phyloP scores from a whole-genome alignment of 2,797 vertebrate species.

The Petrocephalus sullivani region DNA sequence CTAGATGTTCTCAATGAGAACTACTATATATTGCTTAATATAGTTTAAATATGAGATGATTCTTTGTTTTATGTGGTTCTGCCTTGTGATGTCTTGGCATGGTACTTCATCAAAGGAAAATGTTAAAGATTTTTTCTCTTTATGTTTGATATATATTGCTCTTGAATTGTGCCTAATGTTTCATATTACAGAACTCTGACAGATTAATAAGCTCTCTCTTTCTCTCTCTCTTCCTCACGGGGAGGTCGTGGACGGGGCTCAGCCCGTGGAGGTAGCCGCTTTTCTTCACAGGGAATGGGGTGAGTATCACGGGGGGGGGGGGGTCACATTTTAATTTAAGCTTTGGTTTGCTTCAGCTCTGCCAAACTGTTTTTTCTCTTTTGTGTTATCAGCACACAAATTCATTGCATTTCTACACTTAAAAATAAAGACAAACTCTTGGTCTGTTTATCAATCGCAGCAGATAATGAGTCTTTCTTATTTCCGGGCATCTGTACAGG shows the following conservation, averaged over 20 bases:
- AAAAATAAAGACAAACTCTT: background rate
- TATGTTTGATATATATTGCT: background rate
- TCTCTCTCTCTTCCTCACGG: slow-evolving; percentile 70
- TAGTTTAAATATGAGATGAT: background rate
- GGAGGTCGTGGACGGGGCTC: slow-evolving; percentile 80
- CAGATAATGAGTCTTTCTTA: background rate
- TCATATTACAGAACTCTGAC: background rate
- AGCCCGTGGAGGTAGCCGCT: slow-evolving; percentile 72
- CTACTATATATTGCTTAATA: background rate
- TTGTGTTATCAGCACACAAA: background rate
- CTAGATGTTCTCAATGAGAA: background rate
- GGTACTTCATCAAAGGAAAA: background rate
- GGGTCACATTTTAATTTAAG: background rate
- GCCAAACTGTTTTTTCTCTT: slow-evolving; percentile 13
- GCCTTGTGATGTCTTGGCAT: background rate
- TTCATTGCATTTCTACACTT: background rate
- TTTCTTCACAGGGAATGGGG: slow-evolving; percentile 94
- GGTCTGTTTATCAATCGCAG: background rate
- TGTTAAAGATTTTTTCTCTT: background rate
- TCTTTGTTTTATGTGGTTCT: background rate
- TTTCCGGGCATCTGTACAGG: slow-evolving; percentile 48
- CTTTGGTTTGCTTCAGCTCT: slow-evolving; percentile 29
- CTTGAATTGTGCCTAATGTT: background rate
- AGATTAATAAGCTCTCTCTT: slow-evolving; percentile 45
- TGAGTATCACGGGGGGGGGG: slow-evolving; percentile 48